A percentile compares a stretch with the other conserved stretches of the same genome.
phyloP scores from a whole-genome alignment of 2,888 invertebrate species.

The Nowickia ferox region DNA sequence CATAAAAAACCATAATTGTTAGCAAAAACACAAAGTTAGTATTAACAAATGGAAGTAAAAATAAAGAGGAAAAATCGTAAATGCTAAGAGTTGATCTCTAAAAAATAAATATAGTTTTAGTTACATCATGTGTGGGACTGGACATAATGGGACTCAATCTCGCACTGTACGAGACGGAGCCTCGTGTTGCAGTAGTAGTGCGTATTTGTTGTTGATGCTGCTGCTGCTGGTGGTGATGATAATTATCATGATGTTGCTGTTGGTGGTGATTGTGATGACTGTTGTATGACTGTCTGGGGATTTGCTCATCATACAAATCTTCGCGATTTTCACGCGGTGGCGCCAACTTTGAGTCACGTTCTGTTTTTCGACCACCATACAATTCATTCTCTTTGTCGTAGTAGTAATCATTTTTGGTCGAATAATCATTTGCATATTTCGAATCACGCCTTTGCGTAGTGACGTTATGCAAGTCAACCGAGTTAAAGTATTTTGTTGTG shows the following conservation, averaged over 20 bases:
- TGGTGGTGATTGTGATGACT: slow-evolving; percentile 66
- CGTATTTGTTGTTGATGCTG: slow-evolving; percentile 73
- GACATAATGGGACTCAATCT: slow-evolving; percentile 80
- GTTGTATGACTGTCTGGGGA: slow-evolving; percentile 62
- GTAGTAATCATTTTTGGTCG: slow-evolving; percentile 81
- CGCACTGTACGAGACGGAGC: slow-evolving; percentile 65
- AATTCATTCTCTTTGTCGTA: slow-evolving; percentile 83
- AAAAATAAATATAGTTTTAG: slow-evolving; percentile 74
- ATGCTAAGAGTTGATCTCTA: slow-evolving; percentile 56
- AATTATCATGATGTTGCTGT: slow-evolving; percentile 69
- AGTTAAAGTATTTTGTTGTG: slow-evolving; percentile 79
- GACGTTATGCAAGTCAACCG: slow-evolving; percentile 80
- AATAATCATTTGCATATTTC: slow-evolving; percentile 77
- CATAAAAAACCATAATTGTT: slow-evolving; percentile 9
- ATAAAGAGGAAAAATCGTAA: slow-evolving; percentile 32
- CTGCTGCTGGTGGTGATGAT: slow-evolving; percentile 71
- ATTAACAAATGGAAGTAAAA: slow-evolving; percentile 32
- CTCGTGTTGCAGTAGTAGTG: slow-evolving; percentile 74
- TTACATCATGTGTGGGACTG: slow-evolving; percentile 83
- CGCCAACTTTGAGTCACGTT: slow-evolving; percentile 79
- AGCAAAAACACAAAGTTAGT: slow-evolving; percentile 40
- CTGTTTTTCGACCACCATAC: slow-evolving; percentile 77
- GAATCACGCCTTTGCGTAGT: slow-evolving; percentile 79
- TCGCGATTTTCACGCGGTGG: slow-evolving; percentile 82
- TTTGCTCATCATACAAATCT: slow-evolving; percentile 71